Evolutionary conservation across 30 jellyfish, hydroid and myxozoan species (phyloP).

Genomic region (Aurelia aurita): DNA sequence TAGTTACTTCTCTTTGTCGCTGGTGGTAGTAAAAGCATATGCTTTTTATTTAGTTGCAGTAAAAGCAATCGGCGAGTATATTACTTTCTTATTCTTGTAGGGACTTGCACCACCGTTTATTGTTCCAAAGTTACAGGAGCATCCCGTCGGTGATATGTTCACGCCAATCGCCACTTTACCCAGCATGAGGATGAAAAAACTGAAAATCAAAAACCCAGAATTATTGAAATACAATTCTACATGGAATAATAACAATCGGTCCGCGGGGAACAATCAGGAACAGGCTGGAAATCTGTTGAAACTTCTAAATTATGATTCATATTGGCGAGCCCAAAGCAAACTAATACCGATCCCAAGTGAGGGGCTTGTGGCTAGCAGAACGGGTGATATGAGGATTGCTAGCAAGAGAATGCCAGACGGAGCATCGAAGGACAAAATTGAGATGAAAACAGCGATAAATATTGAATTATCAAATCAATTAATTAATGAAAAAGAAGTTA

Average conservation of each 20-base stretch:
- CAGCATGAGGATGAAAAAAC: conserved; percentile 37
- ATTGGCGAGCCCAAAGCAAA: not conserved
- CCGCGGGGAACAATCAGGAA: conserved; percentile 8
- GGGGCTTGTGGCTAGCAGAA: not conserved
- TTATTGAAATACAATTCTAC: conserved; percentile 40
- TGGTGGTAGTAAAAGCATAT: not conserved
- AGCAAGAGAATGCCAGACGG: conserved; percentile 5
- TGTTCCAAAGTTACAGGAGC: conserved; percentile 42
- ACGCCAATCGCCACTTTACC: conserved; percentile 45
- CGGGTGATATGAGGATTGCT: not conserved
- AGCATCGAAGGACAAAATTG: conserved; percentile 34
- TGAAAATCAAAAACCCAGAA: conserved; percentile 10
- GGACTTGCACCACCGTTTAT: conserved; percentile 66
- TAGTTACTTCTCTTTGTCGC: not conserved
- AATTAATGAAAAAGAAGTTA: conserved; percentile 9
- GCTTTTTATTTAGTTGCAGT: not conserved
- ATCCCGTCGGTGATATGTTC: conserved; percentile 70
- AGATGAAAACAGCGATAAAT: conserved; percentile 12
- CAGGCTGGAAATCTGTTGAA: conserved; percentile 7
- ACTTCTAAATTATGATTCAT: conserved; percentile 6
- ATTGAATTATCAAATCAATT: conserved; percentile 2
- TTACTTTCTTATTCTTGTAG: conserved; percentile 4
- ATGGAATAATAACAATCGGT: conserved; percentile 27
- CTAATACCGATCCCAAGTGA: not conserved
- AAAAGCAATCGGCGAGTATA: too few relatives aligned